Conservation (phyloP, 2,888 invertebrate genomes). For the Drosophila emarginata region DNA sequence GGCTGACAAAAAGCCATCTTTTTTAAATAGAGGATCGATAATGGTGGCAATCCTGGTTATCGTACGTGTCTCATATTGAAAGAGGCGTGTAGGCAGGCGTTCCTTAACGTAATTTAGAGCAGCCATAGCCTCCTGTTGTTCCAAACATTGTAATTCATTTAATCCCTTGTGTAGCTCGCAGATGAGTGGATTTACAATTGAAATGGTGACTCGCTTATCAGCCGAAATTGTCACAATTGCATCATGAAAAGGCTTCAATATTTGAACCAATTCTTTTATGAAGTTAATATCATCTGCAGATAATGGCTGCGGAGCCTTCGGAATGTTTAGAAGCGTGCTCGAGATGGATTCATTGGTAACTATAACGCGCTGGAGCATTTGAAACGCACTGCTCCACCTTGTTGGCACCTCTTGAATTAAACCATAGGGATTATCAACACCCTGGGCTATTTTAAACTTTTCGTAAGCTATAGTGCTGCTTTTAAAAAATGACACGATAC, state of each 20-base stretch:
- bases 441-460: conserved; percentile 18
- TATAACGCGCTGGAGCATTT: conserved; percentile 16
- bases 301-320: no score
- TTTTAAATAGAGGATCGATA: conserved; percentile 8
- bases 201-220: neutral
- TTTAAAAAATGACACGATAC: no score
- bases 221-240: neutral
- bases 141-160: no score
- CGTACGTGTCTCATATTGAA: conserved; percentile 1
- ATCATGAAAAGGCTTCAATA: neutral
- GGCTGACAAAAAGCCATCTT: conserved; percentile 6
- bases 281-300: neutral
- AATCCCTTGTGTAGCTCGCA: no score
- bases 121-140: no score
- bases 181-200: neutral
- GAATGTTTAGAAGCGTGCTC: neutral
- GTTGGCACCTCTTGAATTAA: conserved; percentile 24
- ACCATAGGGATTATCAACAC: conserved; percentile 7
- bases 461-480: conserved; percentile 1
- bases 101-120: no score
- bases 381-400: conserved; percentile 24
- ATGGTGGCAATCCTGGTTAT: conserved; percentile 7
- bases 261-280: neutral
- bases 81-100: neutral
- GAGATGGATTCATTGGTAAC: neutral